phyloP scores from a whole-genome alignment of 2,797 vertebrate species.

The Rousettus madagascariensis region DNA sequence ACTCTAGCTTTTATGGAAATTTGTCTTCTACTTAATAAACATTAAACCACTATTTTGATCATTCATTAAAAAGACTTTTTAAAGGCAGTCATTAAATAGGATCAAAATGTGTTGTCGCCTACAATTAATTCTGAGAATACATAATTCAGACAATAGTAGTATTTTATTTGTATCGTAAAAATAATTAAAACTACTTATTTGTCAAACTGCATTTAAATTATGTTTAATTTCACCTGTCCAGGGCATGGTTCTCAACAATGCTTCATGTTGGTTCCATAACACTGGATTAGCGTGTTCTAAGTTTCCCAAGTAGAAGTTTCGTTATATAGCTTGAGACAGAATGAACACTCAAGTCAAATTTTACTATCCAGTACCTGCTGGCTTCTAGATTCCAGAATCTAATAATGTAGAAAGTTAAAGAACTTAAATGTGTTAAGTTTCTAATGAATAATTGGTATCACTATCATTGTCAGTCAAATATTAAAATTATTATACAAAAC shows the following conservation, averaged over 20 bases:
- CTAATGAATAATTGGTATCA: conserved; percentile 54
- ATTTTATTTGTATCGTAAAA: conserved; percentile 53
- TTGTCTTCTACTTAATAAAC: conserved; percentile 40
- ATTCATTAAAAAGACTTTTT: conserved; percentile 18
- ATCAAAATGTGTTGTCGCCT: not conserved
- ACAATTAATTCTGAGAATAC: conserved; percentile 30
- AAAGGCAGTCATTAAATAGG: not conserved
- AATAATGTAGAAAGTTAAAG: conserved; percentile 51
- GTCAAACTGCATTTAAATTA: conserved; percentile 40
- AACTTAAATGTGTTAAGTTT: conserved; percentile 50
- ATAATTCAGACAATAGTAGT: conserved; percentile 9
- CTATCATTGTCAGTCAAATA: conserved; percentile 56
- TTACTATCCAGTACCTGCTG: not conserved
- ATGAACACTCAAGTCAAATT: conserved; percentile 8
- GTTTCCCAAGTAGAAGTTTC: conserved; percentile 4
- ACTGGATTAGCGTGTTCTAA: conserved; percentile 17
- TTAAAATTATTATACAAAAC: conserved; percentile 54
- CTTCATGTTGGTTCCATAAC: conserved; percentile 6
- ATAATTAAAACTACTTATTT: conserved; percentile 35
- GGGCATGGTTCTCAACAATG: not conserved
- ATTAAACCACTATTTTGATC: conserved; percentile 44
- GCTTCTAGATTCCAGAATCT: conserved; percentile 50
- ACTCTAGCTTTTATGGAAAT: conserved; percentile 54
- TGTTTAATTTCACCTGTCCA: conserved; percentile 43
- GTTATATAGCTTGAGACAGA: not conserved